Percentiles rank a stretch among this genome's conserved stretches.
Conservation (phyloP, 2,113 vertebrate species). For the Verasper variegatus region DNA sequence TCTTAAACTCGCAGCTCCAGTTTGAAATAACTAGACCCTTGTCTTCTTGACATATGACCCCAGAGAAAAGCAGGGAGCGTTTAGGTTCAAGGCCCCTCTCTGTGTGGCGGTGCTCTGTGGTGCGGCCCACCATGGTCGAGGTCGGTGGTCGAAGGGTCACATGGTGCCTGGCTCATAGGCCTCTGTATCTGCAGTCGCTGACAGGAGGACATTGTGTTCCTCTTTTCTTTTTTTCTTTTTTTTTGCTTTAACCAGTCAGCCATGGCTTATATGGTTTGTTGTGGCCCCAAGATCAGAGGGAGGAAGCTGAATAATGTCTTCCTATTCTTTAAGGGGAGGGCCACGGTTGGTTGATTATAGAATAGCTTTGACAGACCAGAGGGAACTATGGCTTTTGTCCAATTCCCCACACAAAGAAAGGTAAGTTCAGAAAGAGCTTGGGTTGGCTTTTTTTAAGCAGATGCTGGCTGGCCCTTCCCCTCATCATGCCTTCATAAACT, state of each 20-base stretch:
- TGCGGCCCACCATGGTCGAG: conserved; percentile 69
- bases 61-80: conserved; percentile 20
- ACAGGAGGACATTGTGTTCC: conserved; percentile 80
- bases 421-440: conserved; percentile 74
- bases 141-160: conserved; percentile 53
- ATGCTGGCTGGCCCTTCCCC: conserved; percentile 65
- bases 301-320: conserved; percentile 87
- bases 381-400: conserved; percentile 85
- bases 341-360: conserved; percentile 84
- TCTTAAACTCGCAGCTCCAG: conserved; percentile 16
- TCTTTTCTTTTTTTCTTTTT: conserved; percentile 55
- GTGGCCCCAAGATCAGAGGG: conserved; percentile 84
- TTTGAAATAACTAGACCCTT: conserved; percentile 45
- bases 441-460: conserved; percentile 72
- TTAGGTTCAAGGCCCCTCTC: conserved; percentile 65
- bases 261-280: conserved; percentile 84
- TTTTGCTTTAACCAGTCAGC: conserved; percentile 82
- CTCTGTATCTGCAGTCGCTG: conserved; percentile 73
- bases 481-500: conserved; percentile 72
- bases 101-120: conserved; percentile 63
- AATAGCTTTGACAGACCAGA: conserved; percentile 84
- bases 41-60: conserved; percentile 57
- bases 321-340: conserved; percentile 84
- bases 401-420: conserved; percentile 79
- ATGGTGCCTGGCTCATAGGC: conserved; percentile 67